Percentiles rank a stretch among this genome's conserved stretches.
phyloP scores from a whole-genome alignment of 1,140 invertebrate species.

The Ostrea denselamellosa region DNA sequence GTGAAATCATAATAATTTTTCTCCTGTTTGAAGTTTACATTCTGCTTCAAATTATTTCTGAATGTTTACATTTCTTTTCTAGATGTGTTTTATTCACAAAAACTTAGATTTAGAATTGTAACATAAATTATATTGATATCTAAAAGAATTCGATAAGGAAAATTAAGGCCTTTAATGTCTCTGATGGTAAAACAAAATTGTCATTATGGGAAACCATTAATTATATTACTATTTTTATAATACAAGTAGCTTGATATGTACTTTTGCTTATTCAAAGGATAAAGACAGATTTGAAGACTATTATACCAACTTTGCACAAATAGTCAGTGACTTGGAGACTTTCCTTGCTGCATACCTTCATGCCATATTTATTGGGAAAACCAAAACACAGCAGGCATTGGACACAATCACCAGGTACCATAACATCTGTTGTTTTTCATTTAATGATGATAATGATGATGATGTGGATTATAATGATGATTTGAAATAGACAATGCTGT shows the following conservation, averaged over 20 bases:
- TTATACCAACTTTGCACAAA: conserved; percentile 71
- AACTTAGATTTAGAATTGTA: too few relatives aligned
- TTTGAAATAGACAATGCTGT: neutral
- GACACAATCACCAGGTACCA: conserved; percentile 75
- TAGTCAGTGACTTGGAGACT: conserved; percentile 73
- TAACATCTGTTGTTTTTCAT: neutral
- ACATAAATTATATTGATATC: too few relatives aligned
- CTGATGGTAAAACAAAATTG: too few relatives aligned
- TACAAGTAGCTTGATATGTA: too few relatives aligned
- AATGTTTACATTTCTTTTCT: neutral
- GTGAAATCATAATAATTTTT: neutral
- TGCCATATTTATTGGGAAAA: conserved; percentile 75
- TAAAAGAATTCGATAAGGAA: too few relatives aligned
- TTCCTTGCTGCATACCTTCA: conserved; percentile 76
- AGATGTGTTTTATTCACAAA: neutral
- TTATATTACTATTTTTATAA: too few relatives aligned
- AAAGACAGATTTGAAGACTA: conserved; percentile 76
- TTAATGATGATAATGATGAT: neutral
- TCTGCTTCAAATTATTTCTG: neutral
- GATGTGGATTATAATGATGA: neutral
- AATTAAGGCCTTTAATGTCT: too few relatives aligned
- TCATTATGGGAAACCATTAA: too few relatives aligned
- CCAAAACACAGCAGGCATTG: conserved; percentile 77
- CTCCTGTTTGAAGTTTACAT: neutral
- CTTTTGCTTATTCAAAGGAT: conserved; percentile 62